Base-by-base conservation (phyloP, 1,140 invertebrate genomes). In the Kradibia gibbosae region DNA sequence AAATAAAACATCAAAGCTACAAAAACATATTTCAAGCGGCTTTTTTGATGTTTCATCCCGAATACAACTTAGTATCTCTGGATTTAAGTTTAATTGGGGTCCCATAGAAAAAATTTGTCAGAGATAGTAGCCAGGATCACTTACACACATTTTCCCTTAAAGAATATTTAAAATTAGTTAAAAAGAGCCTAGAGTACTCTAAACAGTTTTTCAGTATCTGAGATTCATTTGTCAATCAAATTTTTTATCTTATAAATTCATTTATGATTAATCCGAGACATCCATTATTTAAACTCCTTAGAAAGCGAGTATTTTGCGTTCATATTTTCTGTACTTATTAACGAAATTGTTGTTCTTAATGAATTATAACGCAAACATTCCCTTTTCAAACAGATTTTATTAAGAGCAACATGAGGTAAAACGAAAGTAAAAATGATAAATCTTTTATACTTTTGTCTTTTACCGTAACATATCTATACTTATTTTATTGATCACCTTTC, bases 211-310 rank as follows among this genome's bases (percentile, higher is more conserved):
- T 95, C 94, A 36, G 95, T 89, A 84, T 94, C 93, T 7, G 93
- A 92, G 28, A 94, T 89, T 86, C 95, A 93, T 53, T 94, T 91
- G 81, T 94, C 93, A 79, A 96, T 95, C 55, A 94, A 88, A 84
- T 94, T 92, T 86, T 96, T 95, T 5, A 96, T 92, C 85, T 96
- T 93, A n/a, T n/a, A n/a, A n/a, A n/a, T n/a, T n/a, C n/a, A n/a
- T n/a, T n/a, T n/a, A n/a, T n/a, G n/a, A n/a, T n/a, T n/a, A n/a
- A 89, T 96, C 95, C 15, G 96, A 88, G 5, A 95, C 95, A 86
- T 96, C 95, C 93, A 96, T 95, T 82, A 97, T 96, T 90, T 96
- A 95, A 89, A 96, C 95, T 73, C 90, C 90, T 75, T 31, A 71
- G 15, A 67, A 60, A 60, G 55, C 55, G 17, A 60, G 55, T 28